Base-by-base conservation (phyloP, 2,888 invertebrate species). In the Lamproptera curius region DNA sequence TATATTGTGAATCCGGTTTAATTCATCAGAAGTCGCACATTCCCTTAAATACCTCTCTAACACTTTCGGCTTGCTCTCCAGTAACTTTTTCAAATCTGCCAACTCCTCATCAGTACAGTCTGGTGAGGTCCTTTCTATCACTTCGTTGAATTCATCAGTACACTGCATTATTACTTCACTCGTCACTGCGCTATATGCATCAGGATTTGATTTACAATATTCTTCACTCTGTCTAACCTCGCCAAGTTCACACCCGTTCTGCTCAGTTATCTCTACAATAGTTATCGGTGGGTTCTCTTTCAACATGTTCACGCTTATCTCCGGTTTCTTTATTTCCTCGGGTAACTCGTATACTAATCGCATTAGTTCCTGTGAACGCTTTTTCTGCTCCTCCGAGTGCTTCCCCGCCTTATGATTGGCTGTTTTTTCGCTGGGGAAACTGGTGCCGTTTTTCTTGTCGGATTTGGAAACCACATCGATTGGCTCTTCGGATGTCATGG, bases 21-120 rank as follows among this genome's bases (percentile, higher is more conserved):
- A 80, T 55, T 92, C 90, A 56, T 93, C 93, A 1, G 89, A 81
- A 49, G 90, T 90, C 6, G 95, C 95, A 67, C 92, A 92, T 58
- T 95, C 94, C 46, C 90, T 90, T 56, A 95, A 81, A 93, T 95
- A 96, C 64, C 90, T 90, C 71, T 95, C 95, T 62, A 94, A 89
- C 41, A 91, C 85, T 51, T 86, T 90, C 1, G 93, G 92, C 71
- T 94, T 93, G 9, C 57, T 65, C 42, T 81, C 82, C 51, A 88
- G 62, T 10, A 87, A 54, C 43, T 68, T 77, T 50, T 76, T 85
- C 39, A 88, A 59, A 51, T 85, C 82, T 16, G 63, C 41, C 55
- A 88, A 65, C 26, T 88, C 88, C 34, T 88, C 88, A 34, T 88
- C 88, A 2, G 70, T 74, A 43, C 76, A 76, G 15, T 83, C 83